A percentile compares a stretch with the other conserved stretches of the same genome.
Conservation (phyloP, 2,797 vertebrate genomes). For the Lemur catta region DNA sequence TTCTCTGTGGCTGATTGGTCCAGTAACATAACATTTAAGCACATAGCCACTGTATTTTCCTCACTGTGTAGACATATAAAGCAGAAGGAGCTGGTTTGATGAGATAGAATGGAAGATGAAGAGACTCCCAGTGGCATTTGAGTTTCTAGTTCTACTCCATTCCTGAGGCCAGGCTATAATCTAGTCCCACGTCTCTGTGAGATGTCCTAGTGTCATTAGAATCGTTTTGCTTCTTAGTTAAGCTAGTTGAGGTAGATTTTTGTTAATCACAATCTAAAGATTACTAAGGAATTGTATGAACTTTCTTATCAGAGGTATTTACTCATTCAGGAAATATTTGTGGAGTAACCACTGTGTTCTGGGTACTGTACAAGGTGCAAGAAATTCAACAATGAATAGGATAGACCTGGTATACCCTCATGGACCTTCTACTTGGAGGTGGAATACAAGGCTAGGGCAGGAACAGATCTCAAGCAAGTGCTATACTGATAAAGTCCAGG, state of each 20-base stretch:
- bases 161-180: neutral
- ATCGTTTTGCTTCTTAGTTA: neutral
- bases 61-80: neutral
- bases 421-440: neutral
- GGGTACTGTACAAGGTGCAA: neutral
- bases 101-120: neutral
- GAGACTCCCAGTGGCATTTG: neutral
- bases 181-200: neutral
- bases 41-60: neutral
- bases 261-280: neutral
- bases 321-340: neutral
- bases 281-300: neutral
- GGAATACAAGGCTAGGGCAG: neutral
- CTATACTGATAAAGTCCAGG: neutral
- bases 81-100: neutral
- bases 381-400: neutral
- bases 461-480: neutral
- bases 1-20: neutral
- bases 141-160: conserved; percentile 10
- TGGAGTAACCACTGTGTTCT: neutral
- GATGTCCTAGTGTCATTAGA: neutral
- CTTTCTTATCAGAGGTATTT: neutral
- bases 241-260: neutral
- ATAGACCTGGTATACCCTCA: neutral
- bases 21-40: neutral